Percentiles rank a stretch among this genome's conserved stretches.
Conservation (phyloP, 2,888 invertebrate species). For the Volucella bombylans region DNA sequence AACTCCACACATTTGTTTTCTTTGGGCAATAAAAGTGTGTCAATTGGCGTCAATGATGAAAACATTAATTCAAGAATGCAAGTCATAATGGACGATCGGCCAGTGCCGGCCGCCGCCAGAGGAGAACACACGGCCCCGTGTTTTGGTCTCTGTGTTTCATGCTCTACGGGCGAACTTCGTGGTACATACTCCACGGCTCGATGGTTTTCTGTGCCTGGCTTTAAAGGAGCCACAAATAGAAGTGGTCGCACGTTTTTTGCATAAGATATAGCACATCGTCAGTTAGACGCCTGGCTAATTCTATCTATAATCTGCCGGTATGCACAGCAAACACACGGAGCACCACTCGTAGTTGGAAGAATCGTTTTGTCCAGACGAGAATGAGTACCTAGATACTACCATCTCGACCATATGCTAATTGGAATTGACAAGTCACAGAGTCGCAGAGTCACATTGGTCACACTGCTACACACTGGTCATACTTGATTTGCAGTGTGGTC, state of each 20-base stretch:
- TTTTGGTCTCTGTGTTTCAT: too few species aligned
- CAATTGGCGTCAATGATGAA: conserved; percentile 74
- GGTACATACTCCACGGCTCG: too few species aligned
- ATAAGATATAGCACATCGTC: conserved; percentile 41
- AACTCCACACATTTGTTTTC: conserved; percentile 42
- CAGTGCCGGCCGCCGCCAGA: not conserved
- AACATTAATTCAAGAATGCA: conserved; percentile 70
- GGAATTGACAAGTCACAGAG: conserved; percentile 69
- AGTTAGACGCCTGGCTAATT: conserved; percentile 43
- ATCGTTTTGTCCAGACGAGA: conserved; percentile 60
- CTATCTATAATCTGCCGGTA: conserved; percentile 51
- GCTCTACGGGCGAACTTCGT: too few species aligned
- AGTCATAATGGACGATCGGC: conserved; percentile 59
- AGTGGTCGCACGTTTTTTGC: conserved; percentile 60
- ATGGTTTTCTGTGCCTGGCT: conserved; percentile 36
- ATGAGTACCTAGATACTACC: conserved; percentile 34
- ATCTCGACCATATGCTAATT: conserved; percentile 69
- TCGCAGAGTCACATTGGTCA: conserved; percentile 21
- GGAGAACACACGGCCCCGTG: conserved; percentile 2
- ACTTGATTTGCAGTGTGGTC: conserved; percentile 38
- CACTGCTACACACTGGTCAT: conserved; percentile 22
- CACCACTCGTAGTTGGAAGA: not conserved
- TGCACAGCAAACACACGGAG: conserved; percentile 5
- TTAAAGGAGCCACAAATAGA: conserved; percentile 68
- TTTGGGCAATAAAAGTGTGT: conserved; percentile 70